phyloP scores from a whole-genome alignment of 2,113 vertebrate genomes.

The Nothoprocta pentlandii region DNA sequence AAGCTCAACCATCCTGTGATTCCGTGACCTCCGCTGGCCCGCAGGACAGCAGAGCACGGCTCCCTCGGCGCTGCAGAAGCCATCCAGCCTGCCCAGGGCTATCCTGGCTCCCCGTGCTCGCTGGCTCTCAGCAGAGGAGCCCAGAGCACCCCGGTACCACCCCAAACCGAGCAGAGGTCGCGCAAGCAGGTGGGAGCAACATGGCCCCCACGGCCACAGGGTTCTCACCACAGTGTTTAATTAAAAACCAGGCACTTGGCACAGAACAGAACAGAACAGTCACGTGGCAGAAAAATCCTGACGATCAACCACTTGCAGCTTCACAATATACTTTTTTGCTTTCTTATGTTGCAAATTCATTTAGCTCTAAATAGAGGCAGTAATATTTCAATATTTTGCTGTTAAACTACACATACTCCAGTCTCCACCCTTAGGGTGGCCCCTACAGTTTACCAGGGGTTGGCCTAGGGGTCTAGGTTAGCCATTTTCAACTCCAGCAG shows the following conservation, averaged over 20 bases:
- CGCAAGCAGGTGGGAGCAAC: background rate
- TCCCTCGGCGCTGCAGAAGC: too few species aligned
- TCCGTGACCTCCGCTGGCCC: too few species aligned
- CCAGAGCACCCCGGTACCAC: fast-evolving
- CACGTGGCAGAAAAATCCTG: background rate
- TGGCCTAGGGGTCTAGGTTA: background rate
- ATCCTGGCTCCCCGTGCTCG: too few species aligned
- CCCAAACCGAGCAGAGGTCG: background rate
- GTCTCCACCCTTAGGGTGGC: background rate
- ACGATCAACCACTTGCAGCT: background rate
- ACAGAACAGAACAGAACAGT: background rate
- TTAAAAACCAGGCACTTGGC: background rate
- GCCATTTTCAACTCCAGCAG: too few species aligned
- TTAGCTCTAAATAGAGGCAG: background rate
- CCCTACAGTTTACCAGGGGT: background rate
- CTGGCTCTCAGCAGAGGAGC: background rate
- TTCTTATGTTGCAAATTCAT: background rate
- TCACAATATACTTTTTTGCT: background rate
- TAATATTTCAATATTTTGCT: background rate
- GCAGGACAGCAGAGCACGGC: too few species aligned
- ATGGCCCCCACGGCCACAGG: background rate
- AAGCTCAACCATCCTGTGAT: too few species aligned
- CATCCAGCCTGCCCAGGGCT: too few species aligned
- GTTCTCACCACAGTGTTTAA: background rate
- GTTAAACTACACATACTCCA: background rate